Conservation (phyloP, 2,888 invertebrate species). For the Agrotis exclamationis region DNA sequence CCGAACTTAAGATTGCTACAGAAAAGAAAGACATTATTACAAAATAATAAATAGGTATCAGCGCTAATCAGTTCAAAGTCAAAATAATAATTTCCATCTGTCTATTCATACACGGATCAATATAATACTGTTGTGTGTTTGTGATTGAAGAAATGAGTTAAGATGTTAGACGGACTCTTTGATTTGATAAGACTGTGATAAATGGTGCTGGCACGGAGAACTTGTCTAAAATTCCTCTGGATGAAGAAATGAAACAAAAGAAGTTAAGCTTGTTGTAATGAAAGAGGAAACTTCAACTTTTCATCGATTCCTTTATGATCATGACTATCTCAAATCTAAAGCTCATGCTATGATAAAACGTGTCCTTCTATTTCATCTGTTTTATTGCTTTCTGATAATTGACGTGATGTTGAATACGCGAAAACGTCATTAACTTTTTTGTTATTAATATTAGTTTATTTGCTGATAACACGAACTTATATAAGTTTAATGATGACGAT, state of each 20-base stretch:
- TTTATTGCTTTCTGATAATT: slow-evolving; percentile 40
- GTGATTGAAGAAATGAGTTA: slow-evolving; percentile 7
- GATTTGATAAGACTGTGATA: not conserved
- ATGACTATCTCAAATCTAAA: slow-evolving; percentile 24
- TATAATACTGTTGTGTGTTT: slow-evolving; percentile 26
- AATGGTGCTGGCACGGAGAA: slow-evolving; percentile 1
- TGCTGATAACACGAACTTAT: slow-evolving; percentile 59
- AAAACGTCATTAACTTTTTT: slow-evolving; percentile 53
- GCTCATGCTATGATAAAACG: slow-evolving; percentile 24
- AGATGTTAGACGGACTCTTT: slow-evolving; percentile 1
- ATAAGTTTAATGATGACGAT: slow-evolving; percentile 37
- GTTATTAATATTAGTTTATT: slow-evolving; percentile 47
- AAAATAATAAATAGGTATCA: slow-evolving; percentile 12
- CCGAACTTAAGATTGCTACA: not conserved
- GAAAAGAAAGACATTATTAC: not conserved
- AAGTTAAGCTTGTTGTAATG: not conserved
- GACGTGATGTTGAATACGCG: slow-evolving; percentile 31
- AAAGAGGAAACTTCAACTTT: not conserved
- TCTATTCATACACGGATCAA: slow-evolving; percentile 45
- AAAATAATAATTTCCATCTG: slow-evolving; percentile 43
- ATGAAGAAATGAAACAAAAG: not conserved
- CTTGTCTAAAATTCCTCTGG: not conserved
- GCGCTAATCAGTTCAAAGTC: slow-evolving; percentile 39
- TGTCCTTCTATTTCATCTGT: slow-evolving; percentile 23
- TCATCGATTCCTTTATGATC: slow-evolving; percentile 3